Percentiles rank a stretch among this genome's conserved stretches.
These are phyloP conservation scores for Pseudochromis fuscus DNA, from an alignment of 2,797 vertebrate genomes.

Conservation along the genomic window DNA sequence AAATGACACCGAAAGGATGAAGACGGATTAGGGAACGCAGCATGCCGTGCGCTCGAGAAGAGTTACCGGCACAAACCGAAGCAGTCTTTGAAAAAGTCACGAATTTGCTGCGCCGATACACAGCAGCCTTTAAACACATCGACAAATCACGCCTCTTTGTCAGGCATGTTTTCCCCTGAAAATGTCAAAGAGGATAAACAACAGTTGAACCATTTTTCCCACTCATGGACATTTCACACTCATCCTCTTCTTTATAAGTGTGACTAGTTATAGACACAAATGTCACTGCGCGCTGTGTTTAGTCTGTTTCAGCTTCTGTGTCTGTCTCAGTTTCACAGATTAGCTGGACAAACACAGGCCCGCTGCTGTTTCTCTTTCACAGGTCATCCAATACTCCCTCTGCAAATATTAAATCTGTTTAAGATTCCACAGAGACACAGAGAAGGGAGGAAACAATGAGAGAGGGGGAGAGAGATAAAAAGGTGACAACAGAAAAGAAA, in stretches of 20 bases:
- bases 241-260: conserved; percentile 16
- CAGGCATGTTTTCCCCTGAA: conserved; percentile 25
- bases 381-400: conserved; percentile 57
- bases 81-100: conserved; percentile 53
- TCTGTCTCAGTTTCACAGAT: conserved; percentile 43
- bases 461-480: conserved; percentile 21
- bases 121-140: conserved; percentile 50
- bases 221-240: conserved; percentile 22
- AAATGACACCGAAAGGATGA: conserved; percentile 78
- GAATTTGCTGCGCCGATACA: conserved; percentile 37
- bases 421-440: conserved; percentile 34
- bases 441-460: neutral
- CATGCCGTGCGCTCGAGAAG: conserved; percentile 50
- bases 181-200: conserved; percentile 63
- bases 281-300: conserved; percentile 11
- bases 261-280: conserved; percentile 33
- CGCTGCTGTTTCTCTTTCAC: conserved; percentile 50
- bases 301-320: conserved; percentile 22
- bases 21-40: conserved; percentile 75
- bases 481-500: conserved; percentile 17
- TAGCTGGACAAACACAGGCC: conserved; percentile 53
- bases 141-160: conserved; percentile 33
- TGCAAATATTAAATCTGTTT: conserved; percentile 66
- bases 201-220: conserved; percentile 12
- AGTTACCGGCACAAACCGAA: conserved; percentile 51